A percentile compares a stretch with the other conserved stretches of the same genome.
Evolutionary conservation across 2,113 vertebrate species (phyloP).

Genomic region (Phylloscopus trochilus): DNA sequence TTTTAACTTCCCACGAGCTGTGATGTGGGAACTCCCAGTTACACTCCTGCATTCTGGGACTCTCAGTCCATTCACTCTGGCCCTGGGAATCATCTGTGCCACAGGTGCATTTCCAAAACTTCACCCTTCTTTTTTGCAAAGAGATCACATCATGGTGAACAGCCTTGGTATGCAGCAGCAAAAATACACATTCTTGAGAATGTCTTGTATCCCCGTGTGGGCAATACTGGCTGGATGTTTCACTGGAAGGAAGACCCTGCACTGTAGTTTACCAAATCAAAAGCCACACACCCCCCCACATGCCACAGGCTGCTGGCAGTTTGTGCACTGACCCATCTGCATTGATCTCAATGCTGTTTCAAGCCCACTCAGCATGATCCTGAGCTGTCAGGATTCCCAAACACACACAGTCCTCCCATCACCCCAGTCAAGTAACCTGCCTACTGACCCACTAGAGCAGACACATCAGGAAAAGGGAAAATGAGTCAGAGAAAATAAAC

Average conservation of each 20-base stretch:
- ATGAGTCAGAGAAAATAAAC: background rate
- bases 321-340: background rate
- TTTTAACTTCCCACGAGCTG: background rate
- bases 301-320: background rate
- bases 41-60: background rate
- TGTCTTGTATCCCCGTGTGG: background rate
- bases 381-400: background rate
- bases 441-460: background rate
- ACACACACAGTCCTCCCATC: background rate
- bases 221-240: background rate
- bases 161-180: background rate
- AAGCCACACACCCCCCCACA: background rate
- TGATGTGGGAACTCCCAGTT: fast-evolving
- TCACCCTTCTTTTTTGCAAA: background rate
- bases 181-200: background rate
- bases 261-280: background rate
- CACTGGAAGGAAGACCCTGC: background rate
- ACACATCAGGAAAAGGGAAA: background rate
- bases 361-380: background rate
- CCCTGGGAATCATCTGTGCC: background rate
- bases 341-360: background rate
- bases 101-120: background rate
- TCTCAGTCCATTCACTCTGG: background rate
- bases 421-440: background rate
- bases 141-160: background rate